Base-by-base conservation (phyloP, 2,113 vertebrate species). In the Oceanodroma tethys region DNA sequence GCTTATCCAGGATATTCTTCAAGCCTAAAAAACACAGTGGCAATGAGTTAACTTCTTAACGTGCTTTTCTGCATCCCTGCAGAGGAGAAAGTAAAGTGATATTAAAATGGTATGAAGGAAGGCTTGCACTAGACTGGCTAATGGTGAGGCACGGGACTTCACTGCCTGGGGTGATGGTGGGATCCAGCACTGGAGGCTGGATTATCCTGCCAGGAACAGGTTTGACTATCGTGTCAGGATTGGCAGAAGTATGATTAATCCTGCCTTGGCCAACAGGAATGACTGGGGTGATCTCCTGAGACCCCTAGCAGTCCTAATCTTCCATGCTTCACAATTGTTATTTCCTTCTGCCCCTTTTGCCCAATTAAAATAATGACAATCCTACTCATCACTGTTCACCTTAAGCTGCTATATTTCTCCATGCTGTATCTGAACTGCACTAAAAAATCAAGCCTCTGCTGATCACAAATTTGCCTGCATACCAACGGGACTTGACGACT, bases 21-120 rank as follows among this genome's bases (percentile, higher is more conserved):
- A 71, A 71, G 42, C 22, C 40, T 11, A 66, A 48, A 85, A 62
- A 20, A 5, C 19, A 45, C 27, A 47, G 32, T 23, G 23, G 7
- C 26, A 30, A 45, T 0, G 0, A 84, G 42, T 73, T 78, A 53
- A 45, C 15, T 26, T 73, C 40, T 74, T 40, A 14, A 0, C 1
- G 5, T 34, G 32, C 13, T 47, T 66, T 52, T 85, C 73, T 83
- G 20, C 13, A 23, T 66, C 66, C 38, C 50, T 48, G 10, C 20
- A 47, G 45, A 88, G 45, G 14, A 84, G 23, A 81, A 87, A 71
- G 6, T 53, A 71, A 66, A 82, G 13, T 7, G 38, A 29, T 81
- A 85, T 52, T 40, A 19, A 78, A 87, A 58, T 16, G 5, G 6
- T 63, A 6, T 23, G 40, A 87, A 78, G 17, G 59, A 84, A 56